Evolutionary conservation across 2,113 vertebrate genomes (phyloP), one percentile per base, ranked within the genome.

Genomic region (Varanus salvator): DNA sequence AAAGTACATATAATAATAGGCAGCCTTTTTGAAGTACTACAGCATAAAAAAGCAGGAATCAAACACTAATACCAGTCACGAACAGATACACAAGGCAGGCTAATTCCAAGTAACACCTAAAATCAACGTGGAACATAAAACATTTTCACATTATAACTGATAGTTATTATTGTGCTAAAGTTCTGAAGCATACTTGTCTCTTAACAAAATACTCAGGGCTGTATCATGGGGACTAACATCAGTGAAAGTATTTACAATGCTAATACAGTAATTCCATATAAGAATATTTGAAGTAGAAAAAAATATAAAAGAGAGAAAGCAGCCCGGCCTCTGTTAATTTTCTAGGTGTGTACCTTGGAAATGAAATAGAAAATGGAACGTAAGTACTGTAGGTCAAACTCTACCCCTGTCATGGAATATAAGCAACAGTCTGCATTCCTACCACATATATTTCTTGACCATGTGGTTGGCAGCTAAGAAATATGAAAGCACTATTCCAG

Each of bases 1-100:
- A 90, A 89, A 90, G 34, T 74, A 60, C 52, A 60, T 60, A 54
- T 71, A 72, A 29, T n/a, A 48, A 88, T 5, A 23, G 68, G 17
- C n/a, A 75, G 27, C 29, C n/a, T 48, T 71, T 54, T 72, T 80
- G 3, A 14, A 78, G 34, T 38, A 57, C 85, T 31, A 80, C 25
- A 77, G 23, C 88, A 77, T 78, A 69, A 78, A 78, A 75, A 60
- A 34, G 44, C 5, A 52, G 44, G 50, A 48, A 38, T 29, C 75
- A 8, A 31, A 21, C 44, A 57, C 11, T n/a, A 9, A 1, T 74
- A 21, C 11, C 23, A 54, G 71, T 57, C 31, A 85, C 4, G 1
- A 74, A 29, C 34, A 88, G 17, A 81, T 17, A 72, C 71, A 38
- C 34, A 68, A 69, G n/a, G 1, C 15, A 31, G 21, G n/a, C 9